These are phyloP conservation scores for Ceratothoa steindachneri DNA, from an alignment of 2,888 invertebrate species.

Conservation along the genomic window DNA sequence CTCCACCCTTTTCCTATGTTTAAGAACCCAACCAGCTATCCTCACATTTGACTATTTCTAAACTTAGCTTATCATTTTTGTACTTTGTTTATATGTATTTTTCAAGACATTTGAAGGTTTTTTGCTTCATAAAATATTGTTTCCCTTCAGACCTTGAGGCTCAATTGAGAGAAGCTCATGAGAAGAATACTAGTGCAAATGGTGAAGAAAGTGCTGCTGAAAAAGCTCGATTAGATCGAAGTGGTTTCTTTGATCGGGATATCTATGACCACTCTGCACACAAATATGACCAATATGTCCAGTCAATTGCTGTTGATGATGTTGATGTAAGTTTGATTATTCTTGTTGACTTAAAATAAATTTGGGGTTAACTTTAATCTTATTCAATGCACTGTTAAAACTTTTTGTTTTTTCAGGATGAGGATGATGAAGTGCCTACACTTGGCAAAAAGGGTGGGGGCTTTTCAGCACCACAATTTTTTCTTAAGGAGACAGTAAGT, in stretches of 20 bases:
- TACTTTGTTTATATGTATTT: too few relatives aligned
- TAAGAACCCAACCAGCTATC: too few relatives aligned
- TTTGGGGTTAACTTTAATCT: too few relatives aligned
- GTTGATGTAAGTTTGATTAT: slow-evolving; percentile 39
- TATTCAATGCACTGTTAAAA: too few relatives aligned
- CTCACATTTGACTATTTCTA: too few relatives aligned
- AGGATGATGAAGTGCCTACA: slow-evolving; percentile 37
- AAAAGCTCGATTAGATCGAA: slow-evolving; percentile 34
- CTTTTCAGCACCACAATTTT: slow-evolving; percentile 39
- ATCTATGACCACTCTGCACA: slow-evolving; percentile 36
- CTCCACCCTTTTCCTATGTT: too few relatives aligned
- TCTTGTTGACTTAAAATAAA: neutral
- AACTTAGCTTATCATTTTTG: too few relatives aligned
- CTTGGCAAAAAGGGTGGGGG: slow-evolving; percentile 30
- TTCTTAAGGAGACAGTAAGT: slow-evolving; percentile 43
- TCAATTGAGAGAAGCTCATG: slow-evolving; percentile 17
- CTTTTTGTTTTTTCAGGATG: slow-evolving; percentile 25
- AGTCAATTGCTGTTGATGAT: slow-evolving; percentile 43
- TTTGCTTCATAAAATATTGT: too few relatives aligned
- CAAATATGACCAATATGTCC: slow-evolving; percentile 42
- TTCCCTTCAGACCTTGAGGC: slow-evolving; percentile 28
- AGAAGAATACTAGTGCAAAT: slow-evolving; percentile 11
- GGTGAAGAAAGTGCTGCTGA: slow-evolving; percentile 17
- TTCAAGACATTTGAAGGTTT: too few relatives aligned
- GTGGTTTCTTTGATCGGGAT: slow-evolving; percentile 42